Conservation (phyloP, 2,113 vertebrate species). For the Gambusia affinis region DNA sequence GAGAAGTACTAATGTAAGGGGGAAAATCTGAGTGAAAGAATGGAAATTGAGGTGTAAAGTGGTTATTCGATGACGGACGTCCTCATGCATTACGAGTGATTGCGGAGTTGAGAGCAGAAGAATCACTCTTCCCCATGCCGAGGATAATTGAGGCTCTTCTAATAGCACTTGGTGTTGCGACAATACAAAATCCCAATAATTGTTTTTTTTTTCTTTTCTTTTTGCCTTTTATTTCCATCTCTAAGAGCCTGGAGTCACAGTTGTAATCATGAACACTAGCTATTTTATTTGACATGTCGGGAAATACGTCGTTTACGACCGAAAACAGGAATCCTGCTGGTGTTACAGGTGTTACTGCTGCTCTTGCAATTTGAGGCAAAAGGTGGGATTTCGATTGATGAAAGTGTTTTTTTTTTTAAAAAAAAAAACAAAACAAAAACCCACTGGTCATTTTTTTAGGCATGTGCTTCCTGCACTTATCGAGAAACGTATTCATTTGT, state of each 20-base stretch:
- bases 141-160: background rate
- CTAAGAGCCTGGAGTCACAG: background rate
- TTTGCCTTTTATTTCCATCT: background rate
- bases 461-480: background rate
- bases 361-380: slow-evolving; percentile 1
- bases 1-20: background rate
- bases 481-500: background rate
- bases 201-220: background rate
- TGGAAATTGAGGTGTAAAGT: background rate
- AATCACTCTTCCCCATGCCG: background rate
- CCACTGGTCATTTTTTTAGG: too few species aligned
- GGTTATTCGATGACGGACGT: background rate
- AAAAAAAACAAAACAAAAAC: too few species aligned
- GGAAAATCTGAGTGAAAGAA: background rate
- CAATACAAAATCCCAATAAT: background rate
- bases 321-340: background rate
- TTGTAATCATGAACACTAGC: background rate
- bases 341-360: background rate
- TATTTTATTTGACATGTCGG: background rate
- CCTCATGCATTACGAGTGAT: background rate
- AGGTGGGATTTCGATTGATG: too few species aligned
- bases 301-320: background rate
- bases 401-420: too few species aligned
- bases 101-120: background rate
- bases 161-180: background rate